A percentile compares a stretch with the other conserved stretches of the same genome.
Evolutionary conservation across 2,888 invertebrate genomes (phyloP).

Genomic region (Heliconius ismenius): DNA sequence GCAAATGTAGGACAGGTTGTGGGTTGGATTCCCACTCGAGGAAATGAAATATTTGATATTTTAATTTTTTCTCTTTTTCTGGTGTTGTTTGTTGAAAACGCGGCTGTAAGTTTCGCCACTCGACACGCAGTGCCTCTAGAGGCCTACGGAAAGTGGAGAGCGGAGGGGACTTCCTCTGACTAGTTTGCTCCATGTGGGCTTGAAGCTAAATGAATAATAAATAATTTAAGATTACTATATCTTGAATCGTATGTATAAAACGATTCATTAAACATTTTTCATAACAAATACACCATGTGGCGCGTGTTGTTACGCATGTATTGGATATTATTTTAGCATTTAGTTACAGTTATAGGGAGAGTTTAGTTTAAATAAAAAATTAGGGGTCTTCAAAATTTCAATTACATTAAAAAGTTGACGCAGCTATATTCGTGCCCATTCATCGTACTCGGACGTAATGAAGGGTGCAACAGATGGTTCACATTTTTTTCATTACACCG

Average conservation of each 20-base stretch:
- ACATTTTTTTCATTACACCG: slow-evolving; percentile 76
- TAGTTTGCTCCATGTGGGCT: too few species aligned
- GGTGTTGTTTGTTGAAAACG: neutral
- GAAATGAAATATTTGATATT: neutral
- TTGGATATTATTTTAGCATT: slow-evolving; percentile 38
- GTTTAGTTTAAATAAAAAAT: slow-evolving; percentile 75
- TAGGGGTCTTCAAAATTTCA: slow-evolving; percentile 73
- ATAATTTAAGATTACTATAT: too few species aligned
- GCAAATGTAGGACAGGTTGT: neutral
- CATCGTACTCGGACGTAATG: slow-evolving; percentile 69
- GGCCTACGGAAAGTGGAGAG: neutral
- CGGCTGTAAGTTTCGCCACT: neutral
- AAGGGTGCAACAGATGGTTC: slow-evolving; percentile 81
- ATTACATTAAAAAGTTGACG: slow-evolving; percentile 80
- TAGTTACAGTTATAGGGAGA: slow-evolving; percentile 53
- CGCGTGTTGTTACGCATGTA: slow-evolving; percentile 30
- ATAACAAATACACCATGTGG: slow-evolving; percentile 25
- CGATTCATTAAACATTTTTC: neutral
- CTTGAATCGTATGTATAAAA: neutral
- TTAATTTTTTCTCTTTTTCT: neutral
- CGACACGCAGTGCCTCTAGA: neutral
- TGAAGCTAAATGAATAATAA: too few species aligned
- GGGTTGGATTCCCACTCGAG: neutral
- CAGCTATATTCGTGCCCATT: slow-evolving; percentile 70
- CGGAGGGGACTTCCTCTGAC: too few species aligned